Conservation (phyloP, 2,888 invertebrate genomes). For the Drosophila gaucha region DNA sequence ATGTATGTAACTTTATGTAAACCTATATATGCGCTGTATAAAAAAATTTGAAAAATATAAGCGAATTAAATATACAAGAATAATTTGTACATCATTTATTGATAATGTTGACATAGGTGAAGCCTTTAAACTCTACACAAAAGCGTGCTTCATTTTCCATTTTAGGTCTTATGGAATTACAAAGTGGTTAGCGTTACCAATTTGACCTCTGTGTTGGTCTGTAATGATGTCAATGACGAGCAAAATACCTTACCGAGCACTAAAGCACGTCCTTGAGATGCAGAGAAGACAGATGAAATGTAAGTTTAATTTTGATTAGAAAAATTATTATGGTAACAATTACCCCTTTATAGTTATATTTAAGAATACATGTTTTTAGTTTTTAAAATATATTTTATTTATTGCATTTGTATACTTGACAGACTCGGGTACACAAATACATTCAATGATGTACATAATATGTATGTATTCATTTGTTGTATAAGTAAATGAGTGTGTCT, state of each 20-base stretch:
- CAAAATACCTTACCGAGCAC: too few relatives aligned
- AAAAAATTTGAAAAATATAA: constrained; percentile 33
- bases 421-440: constrained; percentile 62
- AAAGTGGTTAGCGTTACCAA: too few relatives aligned
- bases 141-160: too few relatives aligned
- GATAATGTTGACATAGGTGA: too few relatives aligned
- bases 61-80: neutral
- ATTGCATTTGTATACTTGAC: constrained; percentile 51
- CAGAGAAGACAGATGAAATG: neutral
- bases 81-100: too few relatives aligned
- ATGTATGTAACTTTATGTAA: constrained; percentile 25
- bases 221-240: too few relatives aligned
- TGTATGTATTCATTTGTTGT: constrained; percentile 40
- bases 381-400: constrained; percentile 79
- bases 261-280: too few relatives aligned
- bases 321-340: neutral
- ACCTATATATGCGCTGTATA: constrained; percentile 37
- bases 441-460: constrained; percentile 41
- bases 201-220: too few relatives aligned
- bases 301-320: neutral
- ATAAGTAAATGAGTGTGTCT: constrained; percentile 72
- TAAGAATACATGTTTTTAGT: constrained; percentile 5
- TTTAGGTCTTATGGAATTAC: too few relatives aligned
- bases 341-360: neutral
- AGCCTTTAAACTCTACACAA: too few relatives aligned